Evolutionary conservation across 1,140 invertebrate genomes (phyloP), one percentile per base, ranked within the genome.

Genomic region (Cydia strobilella): DNA sequence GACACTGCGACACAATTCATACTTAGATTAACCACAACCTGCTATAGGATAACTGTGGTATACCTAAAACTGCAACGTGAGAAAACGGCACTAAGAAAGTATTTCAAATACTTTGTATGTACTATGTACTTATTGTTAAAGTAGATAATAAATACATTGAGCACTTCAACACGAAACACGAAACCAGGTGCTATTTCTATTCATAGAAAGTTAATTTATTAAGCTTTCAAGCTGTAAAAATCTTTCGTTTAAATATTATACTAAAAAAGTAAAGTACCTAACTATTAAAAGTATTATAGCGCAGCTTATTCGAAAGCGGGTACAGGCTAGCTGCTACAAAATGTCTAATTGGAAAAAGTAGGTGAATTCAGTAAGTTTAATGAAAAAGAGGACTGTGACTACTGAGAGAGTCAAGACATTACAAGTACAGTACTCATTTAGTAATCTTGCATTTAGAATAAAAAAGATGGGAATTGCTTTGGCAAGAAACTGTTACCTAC

Each of bases 11-110:
- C 65, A 69, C 31, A 69, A n/a, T 35, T 69, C 63, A 31, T 69
- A 69, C 31, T 31, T 65, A 69, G 65, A 69, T 69, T 39, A 69
- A 69, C 65, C 65, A n/a, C 65, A 69, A 69, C 65, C 31, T 59
- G 54, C 54, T 59, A 59, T 59, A 23, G 54, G 54, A 59, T 59
- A 23, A 10, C 54, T 59, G 54, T 59, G 54, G 54, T 9, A 23
- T 59, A 23, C 54, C 54, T 59, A 59, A 59, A 59, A n/a, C 20
- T 59, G 54, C 54, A 59, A 59, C 20, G 7, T 23, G 20, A 20
- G 54, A 23, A 3, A 51, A 48, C 12, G 51, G 6, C 12, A 59
- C 20, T 18, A 9, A 39, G 35, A 10, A 54, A 51, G 48, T 51
- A n/a, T 15, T 51, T 51, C 12, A 42, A 12, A 42, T 42, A 42